A percentile compares a stretch with the other conserved stretches of the same genome.
Evolutionary conservation across 2,113 vertebrate genomes (phyloP).

Genomic region (Mormoops blainvillei): DNA sequence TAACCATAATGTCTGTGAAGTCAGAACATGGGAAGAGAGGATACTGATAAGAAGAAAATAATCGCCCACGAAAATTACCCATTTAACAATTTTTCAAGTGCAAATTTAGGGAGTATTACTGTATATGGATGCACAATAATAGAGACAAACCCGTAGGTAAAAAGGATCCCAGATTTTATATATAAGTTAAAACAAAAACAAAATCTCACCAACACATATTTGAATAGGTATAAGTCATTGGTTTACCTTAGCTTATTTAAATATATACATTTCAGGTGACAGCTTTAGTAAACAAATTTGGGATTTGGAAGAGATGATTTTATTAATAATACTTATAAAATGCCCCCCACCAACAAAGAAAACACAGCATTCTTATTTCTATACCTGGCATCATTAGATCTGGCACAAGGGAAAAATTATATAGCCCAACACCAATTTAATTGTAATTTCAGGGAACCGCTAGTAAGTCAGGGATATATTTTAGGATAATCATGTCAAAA

Average conservation of each 20-base stretch:
- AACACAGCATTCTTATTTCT: neutral
- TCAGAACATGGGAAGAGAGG: constrained; percentile 32
- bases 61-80: constrained; percentile 51
- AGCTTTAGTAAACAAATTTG: neutral
- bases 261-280: neutral
- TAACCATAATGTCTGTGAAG: constrained; percentile 61
- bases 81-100: constrained; percentile 54
- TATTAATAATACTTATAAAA: neutral
- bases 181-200: neutral
- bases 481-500: neutral
- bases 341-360: accelerated
- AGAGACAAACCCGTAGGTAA: neutral
- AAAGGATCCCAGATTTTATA: constrained; percentile 9
- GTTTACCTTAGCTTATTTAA: neutral
- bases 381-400: neutral
- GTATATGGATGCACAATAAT: neutral
- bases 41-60: constrained; percentile 55
- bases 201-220: neutral
- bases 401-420: neutral
- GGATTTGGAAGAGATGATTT: neutral
- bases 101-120: constrained; percentile 37
- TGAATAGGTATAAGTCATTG: neutral
- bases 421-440: neutral
- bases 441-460: neutral
- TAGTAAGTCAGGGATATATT: neutral